These are phyloP conservation scores for Pyxicephalus adspersus DNA, from an alignment of 2,113 vertebrate genomes.

Conservation along the genomic window DNA sequence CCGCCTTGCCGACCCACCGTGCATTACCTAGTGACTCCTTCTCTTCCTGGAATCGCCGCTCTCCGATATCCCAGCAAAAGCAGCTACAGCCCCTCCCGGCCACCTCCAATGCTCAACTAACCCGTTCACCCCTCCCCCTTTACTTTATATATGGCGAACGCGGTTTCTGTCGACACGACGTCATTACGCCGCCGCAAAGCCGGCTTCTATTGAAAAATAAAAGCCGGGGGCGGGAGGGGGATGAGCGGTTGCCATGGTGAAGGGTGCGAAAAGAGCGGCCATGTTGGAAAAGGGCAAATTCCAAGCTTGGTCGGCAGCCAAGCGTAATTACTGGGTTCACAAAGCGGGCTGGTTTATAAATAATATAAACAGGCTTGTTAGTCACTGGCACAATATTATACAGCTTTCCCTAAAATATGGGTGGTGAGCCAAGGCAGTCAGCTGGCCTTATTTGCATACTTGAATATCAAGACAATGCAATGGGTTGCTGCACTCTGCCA, in stretches of 20 bases:
- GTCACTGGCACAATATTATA: too few species aligned
- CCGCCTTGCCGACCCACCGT: conserved; percentile 65
- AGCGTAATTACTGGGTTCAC: too few species aligned
- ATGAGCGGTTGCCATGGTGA: conserved; percentile 16
- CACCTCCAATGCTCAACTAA: conserved; percentile 20
- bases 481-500: too few species aligned
- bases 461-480: too few species aligned
- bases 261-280: background rate
- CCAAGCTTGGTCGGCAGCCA: background rate
- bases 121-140: conserved; percentile 47
- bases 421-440: too few species aligned
- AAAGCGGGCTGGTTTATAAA: too few species aligned
- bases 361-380: too few species aligned
- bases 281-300: conserved; percentile 16
- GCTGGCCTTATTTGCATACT: too few species aligned
- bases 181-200: conserved; percentile 10
- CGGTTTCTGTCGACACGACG: conserved; percentile 1
- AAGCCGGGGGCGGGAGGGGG: background rate
- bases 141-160: conserved; percentile 32
- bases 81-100: background rate
- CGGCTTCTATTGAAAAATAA: background rate
- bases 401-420: too few species aligned
- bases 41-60: conserved; percentile 23
- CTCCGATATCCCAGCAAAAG: background rate
- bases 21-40: conserved; percentile 64